A percentile compares a stretch with the other conserved stretches of the same genome.
Conservation (phyloP, 2,113 vertebrate genomes). For the Marcusenius ussheri region DNA sequence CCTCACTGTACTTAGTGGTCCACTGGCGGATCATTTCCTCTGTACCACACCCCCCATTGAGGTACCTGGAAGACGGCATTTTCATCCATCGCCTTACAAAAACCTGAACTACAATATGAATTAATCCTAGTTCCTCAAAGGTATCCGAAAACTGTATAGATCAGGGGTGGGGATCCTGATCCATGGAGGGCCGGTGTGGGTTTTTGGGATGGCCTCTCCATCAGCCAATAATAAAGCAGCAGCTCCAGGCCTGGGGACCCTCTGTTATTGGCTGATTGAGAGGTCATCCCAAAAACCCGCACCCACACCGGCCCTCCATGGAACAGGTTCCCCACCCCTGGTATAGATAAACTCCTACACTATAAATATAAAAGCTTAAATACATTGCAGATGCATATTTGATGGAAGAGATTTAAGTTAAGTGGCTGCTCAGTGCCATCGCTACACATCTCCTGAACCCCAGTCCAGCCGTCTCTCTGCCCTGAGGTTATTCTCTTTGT, state of each 20-base stretch:
- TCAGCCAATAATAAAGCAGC: too few relatives aligned
- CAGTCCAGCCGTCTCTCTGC: neutral
- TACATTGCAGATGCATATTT: neutral
- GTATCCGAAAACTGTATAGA: neutral
- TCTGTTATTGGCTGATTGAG: too few relatives aligned
- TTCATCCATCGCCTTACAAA: neutral
- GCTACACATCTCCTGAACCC: neutral
- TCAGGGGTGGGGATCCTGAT: too few relatives aligned
- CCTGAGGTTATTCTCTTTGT: neutral
- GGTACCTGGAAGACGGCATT: slow-evolving; percentile 49
- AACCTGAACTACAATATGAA: neutral
- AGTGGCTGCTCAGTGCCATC: neutral
- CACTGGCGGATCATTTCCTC: slow-evolving; percentile 45
- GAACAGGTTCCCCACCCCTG: too few relatives aligned
- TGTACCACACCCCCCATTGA: slow-evolving; percentile 48
- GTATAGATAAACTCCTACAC: neutral
- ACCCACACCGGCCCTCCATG: too few relatives aligned
- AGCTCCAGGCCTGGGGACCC: too few relatives aligned
- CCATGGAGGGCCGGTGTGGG: too few relatives aligned
- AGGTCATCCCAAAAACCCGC: too few relatives aligned
- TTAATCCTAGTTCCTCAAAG: neutral
- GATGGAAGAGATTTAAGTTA: neutral
- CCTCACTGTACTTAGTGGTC: slow-evolving; percentile 54
- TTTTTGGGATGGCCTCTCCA: too few relatives aligned
- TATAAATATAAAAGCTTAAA: neutral